Conservation (phyloP, 1,140 invertebrate genomes). For the Drosophila suzukii region DNA sequence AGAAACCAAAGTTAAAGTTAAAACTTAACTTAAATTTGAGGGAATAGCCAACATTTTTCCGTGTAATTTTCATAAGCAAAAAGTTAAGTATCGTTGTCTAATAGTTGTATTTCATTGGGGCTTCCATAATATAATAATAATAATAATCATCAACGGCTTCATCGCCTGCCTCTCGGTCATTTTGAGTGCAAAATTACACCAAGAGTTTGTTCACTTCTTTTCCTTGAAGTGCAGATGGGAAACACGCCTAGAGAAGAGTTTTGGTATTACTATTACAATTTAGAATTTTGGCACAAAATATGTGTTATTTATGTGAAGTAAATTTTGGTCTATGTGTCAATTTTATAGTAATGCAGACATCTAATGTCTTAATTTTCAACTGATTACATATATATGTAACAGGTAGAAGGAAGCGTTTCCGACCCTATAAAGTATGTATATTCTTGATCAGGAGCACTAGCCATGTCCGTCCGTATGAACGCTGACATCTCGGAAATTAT, state of each 20-base stretch:
- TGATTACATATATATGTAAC: too few species aligned
- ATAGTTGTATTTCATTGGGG: conserved; percentile 21
- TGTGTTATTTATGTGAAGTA: neutral
- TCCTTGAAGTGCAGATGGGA: conserved; percentile 16
- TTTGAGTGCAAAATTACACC: conserved; percentile 57
- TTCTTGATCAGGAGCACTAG: too few species aligned
- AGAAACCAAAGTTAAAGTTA: conserved; percentile 19
- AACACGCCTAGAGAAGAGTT: neutral
- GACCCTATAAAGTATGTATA: too few species aligned
- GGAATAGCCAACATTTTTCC: conserved; percentile 10
- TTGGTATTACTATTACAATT: neutral
- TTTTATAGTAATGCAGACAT: too few species aligned
- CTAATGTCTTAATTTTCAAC: too few species aligned
- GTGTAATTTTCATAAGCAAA: conserved; percentile 74
- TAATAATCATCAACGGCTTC: conserved; percentile 9
- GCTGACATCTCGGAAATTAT: too few species aligned
- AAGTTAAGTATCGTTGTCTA: conserved; percentile 60
- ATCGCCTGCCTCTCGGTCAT: conserved; percentile 23
- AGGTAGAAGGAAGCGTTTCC: too few species aligned
- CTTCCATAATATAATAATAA: neutral
- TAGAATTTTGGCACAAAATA: neutral
- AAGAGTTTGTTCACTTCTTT: conserved; percentile 8
- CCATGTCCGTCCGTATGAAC: too few species aligned
- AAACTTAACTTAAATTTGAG: conserved; percentile 12
- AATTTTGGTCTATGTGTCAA: too few species aligned